Evolutionary conservation across 2,113 vertebrate species (phyloP).

Genomic region (Diadophis punctatus): DNA sequence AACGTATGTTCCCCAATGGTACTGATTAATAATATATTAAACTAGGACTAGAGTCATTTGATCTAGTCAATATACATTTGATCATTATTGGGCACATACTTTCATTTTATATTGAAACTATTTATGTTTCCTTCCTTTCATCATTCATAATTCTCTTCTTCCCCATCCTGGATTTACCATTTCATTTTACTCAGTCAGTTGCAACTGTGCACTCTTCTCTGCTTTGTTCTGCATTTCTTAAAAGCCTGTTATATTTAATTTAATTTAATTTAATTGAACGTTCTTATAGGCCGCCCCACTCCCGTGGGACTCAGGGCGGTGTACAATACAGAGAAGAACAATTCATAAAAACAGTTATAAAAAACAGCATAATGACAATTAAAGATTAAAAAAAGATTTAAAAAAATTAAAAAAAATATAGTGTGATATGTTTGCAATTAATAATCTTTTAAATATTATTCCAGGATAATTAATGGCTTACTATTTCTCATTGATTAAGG

Average conservation of each 20-base stretch:
- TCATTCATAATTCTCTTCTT: background rate
- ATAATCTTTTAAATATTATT: background rate
- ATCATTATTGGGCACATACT: background rate
- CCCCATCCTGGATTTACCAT: background rate
- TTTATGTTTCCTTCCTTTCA: background rate
- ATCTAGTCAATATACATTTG: background rate
- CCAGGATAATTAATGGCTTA: background rate
- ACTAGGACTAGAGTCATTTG: background rate
- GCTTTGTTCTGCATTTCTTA: background rate
- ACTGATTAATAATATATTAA: slow-evolving; percentile 3
- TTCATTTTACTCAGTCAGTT: background rate
- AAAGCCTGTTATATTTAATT: background rate
- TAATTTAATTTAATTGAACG: too few species aligned
- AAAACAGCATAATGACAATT: too few species aligned
- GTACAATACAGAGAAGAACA: too few species aligned
- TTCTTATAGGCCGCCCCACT: too few species aligned
- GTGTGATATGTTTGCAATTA: background rate
- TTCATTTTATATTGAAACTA: background rate
- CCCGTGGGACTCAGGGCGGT: too few species aligned
- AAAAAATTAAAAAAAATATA: too few species aligned
- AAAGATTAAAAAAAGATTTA: too few species aligned
- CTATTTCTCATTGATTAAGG: background rate
- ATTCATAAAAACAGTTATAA: too few species aligned
- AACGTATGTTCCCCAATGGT: background rate
- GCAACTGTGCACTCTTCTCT: background rate